Base-by-base conservation (phyloP, 1,140 invertebrate genomes). In the Macrocentrus cingulum region DNA sequence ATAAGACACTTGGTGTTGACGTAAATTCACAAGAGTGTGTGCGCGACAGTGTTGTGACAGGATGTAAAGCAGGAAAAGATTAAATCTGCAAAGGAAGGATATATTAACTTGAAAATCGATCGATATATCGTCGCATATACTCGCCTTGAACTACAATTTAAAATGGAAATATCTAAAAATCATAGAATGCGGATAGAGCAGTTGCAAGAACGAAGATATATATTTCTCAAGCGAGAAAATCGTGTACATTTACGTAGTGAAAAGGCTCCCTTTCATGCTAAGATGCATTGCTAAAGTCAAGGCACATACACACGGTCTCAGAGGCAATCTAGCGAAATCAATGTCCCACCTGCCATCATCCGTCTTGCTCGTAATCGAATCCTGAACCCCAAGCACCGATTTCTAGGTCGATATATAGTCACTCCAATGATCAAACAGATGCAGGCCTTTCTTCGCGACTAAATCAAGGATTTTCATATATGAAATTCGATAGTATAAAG, bases 301-400 rank as follows among this genome's bases (percentile, higher is more conserved):
- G n/a, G 39, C 51, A 42, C 13, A 39, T 39, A 39, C 20, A 23
- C 37, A 44, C 23, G 39, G 51, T 54, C 39, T 32, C 22, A 42
- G 56, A 57, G 56, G 60, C 60, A 61, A 61, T 61, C 49, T 61
- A 61, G 22, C 48, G 54, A 61, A 61, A 61, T 61, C 60, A 61
- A 61, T 61, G 60, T 61, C 41, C 46, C 49, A 53, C 60, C 60
- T 61, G 49, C 60, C 54, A 50, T 53, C 49, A 54, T 54, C 23
- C 60, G 29, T 61, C 49, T 44, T 52, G 39, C 16, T 61, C 60
- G 60, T 61, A 61, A 61, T 61, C 60, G 60, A 61, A 49, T 57
- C 49, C 52, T 32, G 49, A 39, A 51, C 56, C 49, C 56, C n/a
- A 37, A 36, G 13, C 16, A 29, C 23, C 51, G 37, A 54, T 46